Percentiles rank a stretch among this genome's conserved stretches.
phyloP scores from a whole-genome alignment of 2,113 vertebrate genomes.

The Laticauda colubrina region DNA sequence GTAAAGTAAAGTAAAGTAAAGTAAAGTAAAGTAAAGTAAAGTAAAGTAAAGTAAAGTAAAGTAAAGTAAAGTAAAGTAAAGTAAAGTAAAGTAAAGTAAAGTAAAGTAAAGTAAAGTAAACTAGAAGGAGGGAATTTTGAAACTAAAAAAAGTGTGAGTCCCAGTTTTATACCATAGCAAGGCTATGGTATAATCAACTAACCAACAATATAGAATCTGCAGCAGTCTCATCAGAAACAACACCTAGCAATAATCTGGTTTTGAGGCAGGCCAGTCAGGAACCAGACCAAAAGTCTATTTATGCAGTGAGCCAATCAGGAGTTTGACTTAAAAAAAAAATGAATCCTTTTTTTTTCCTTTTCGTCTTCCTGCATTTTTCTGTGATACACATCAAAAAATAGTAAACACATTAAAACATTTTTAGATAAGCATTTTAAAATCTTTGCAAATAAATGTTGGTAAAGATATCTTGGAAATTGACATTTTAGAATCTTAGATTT shows the following conservation, averaged over 20 bases:
- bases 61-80: too few species aligned
- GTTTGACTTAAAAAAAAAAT: background rate
- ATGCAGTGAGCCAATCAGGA: background rate
- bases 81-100: too few species aligned
- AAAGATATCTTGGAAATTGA: background rate
- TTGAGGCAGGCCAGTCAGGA: background rate
- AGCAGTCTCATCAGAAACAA: background rate
- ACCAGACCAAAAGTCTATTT: background rate
- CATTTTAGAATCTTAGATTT: background rate
- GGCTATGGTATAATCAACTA: background rate
- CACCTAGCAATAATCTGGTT: background rate
- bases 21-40: too few species aligned
- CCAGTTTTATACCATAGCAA: background rate
- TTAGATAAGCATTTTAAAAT: slow-evolving; percentile 6
- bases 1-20: too few species aligned
- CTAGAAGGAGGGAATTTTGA: background rate
- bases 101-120: too few species aligned
- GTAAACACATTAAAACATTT: slow-evolving; percentile 8
- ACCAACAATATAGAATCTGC: background rate
- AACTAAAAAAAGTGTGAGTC: background rate
- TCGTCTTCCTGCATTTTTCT: background rate
- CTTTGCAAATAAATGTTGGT: background rate
- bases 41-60: too few species aligned
- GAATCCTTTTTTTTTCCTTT: background rate
- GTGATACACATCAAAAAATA: slow-evolving; percentile 17